These are phyloP conservation scores for Rhombomys opimus DNA, from an alignment of 2,113 vertebrate species.

Conservation along the genomic window DNA sequence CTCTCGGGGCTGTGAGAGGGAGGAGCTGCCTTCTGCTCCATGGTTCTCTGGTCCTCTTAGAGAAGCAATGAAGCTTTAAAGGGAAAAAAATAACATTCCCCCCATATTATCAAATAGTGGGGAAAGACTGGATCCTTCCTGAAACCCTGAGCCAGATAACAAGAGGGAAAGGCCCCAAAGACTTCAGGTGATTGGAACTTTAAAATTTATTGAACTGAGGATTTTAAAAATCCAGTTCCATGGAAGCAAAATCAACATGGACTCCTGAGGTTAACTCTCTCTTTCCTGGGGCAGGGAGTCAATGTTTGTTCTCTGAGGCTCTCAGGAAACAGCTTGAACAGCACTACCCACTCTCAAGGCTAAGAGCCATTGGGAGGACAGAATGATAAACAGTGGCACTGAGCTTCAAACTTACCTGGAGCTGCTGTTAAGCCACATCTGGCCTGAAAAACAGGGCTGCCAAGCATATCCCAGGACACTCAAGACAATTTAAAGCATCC, in stretches of 20 bases:
- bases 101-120: rapidly evolving
- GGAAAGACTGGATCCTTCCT: rapidly evolving
- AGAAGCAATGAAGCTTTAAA: rapidly evolving
- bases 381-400: rapidly evolving
- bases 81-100: background rate
- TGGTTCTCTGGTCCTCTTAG: rapidly evolving
- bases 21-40: rapidly evolving
- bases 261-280: rapidly evolving
- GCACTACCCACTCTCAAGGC: background rate
- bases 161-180: rapidly evolving
- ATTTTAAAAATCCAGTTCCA: rapidly evolving
- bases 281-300: background rate
- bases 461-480: background rate
- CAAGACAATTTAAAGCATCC: background rate
- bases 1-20: background rate
- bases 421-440: background rate
- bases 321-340: background rate
- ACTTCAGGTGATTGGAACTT: background rate
- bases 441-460: background rate
- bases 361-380: background rate
- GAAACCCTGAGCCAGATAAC: rapidly evolving
- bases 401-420: background rate
- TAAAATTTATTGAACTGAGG: background rate
- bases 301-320: background rate
- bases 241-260: background rate